These are phyloP conservation scores for Hypocryptadius cinnamomeus DNA, from an alignment of 2,113 vertebrate genomes.

Conservation along the genomic window DNA sequence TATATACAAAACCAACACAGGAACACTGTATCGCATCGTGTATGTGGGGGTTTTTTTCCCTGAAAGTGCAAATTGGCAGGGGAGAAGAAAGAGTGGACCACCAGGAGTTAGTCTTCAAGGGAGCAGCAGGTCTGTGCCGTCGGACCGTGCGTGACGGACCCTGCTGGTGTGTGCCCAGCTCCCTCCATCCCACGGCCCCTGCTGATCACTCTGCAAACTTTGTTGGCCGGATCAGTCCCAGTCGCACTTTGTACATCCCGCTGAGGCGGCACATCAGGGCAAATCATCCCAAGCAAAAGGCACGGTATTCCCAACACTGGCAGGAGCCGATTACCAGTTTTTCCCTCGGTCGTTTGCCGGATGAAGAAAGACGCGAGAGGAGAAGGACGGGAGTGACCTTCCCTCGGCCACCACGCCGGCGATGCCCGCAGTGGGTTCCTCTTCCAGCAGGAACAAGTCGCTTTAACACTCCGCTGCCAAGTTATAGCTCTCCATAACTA, in stretches of 20 bases:
- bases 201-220: conserved; percentile 26
- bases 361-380: not conserved
- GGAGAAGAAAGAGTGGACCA: not conserved
- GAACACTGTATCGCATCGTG: conserved; percentile 27
- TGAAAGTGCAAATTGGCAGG: not conserved
- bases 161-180: not conserved
- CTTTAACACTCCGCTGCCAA: not conserved
- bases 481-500: not conserved
- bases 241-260: conserved; percentile 51
- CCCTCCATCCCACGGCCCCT: conserved; percentile 12
- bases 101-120: not conserved
- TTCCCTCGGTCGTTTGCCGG: not conserved
- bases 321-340: not conserved
- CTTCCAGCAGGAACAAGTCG: not conserved
- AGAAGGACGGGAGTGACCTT: not conserved
- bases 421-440: not conserved
- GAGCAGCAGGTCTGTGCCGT: not conserved
- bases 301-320: conserved; percentile 47
- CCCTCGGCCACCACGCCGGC: not conserved
- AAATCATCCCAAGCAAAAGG: conserved; percentile 45
- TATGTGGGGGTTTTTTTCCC: not conserved
- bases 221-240: not conserved
- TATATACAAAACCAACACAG: conserved; percentile 33
- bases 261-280: not conserved
- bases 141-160: not conserved